Conservation (phyloP, 1,140 invertebrate genomes). For the Heliothis virescens region DNA sequence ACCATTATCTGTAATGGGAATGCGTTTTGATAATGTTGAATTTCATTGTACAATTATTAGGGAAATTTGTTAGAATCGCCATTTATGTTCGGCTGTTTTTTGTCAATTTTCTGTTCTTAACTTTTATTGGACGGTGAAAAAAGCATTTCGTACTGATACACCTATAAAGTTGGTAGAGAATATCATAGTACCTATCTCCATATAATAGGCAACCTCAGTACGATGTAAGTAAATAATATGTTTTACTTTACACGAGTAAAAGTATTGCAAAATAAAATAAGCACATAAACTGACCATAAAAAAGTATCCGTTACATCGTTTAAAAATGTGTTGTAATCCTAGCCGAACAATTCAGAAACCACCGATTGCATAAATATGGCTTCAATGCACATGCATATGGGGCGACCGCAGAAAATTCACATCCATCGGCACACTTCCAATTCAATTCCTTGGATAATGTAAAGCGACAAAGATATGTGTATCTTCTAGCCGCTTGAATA, state of each 20-base stretch:
- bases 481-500: conserved; percentile 67
- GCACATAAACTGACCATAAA: not conserved
- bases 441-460: conserved; percentile 78
- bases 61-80: conserved; percentile 64
- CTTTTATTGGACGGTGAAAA: not conserved
- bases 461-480: conserved; percentile 75
- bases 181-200: too few relatives aligned
- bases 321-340: conserved; percentile 63
- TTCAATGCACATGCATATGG: conserved; percentile 73
- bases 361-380: conserved; percentile 78
- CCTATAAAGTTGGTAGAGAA: too few relatives aligned
- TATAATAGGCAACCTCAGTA: not conserved
- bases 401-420: conserved; percentile 80
- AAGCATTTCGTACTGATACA: not conserved
- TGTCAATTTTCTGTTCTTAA: conserved; percentile 54
- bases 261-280: not conserved
- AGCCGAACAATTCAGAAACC: conserved; percentile 71
- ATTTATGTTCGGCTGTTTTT: conserved; percentile 64
- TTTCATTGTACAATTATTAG: conserved; percentile 80
- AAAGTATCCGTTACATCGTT: conserved; percentile 30
- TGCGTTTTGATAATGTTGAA: conserved; percentile 83
- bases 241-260: not conserved
- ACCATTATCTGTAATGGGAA: conserved; percentile 82
- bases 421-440: conserved; percentile 78
- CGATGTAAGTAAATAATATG: not conserved